phyloP scores from a whole-genome alignment of 2,888 invertebrate genomes.

The Drosophila histrio region DNA sequence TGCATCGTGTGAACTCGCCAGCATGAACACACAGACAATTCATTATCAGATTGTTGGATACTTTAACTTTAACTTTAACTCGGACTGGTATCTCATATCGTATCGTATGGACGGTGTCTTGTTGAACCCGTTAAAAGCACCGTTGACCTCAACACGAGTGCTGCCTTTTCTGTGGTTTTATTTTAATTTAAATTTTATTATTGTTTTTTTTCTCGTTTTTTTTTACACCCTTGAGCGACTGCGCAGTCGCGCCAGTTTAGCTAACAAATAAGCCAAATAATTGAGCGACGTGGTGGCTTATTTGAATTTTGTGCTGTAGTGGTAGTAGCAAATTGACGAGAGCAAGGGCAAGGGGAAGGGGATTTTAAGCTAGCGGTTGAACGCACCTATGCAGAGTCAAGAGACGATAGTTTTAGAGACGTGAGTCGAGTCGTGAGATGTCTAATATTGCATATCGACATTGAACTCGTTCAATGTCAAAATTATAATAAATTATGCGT shows the following conservation, averaged over 20 bases:
- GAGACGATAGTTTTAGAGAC: background rate
- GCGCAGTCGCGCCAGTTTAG: conserved; percentile 58
- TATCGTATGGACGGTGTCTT: conserved; percentile 3
- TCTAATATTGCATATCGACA: conserved; percentile 77
- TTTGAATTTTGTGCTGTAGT: conserved; percentile 52
- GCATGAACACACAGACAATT: conserved; percentile 10
- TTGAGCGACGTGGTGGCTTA: conserved; percentile 57
- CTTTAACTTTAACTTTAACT: background rate
- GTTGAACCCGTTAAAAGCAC: conserved; percentile 70
- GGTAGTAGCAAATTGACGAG: background rate
- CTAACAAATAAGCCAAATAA: conserved; percentile 75
- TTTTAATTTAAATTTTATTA: background rate
- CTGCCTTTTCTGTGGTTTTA: conserved; percentile 16
- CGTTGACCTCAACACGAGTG: conserved; percentile 71
- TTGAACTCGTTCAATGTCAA: conserved; percentile 82
- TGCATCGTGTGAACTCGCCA: conserved; percentile 57
- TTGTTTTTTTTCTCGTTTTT: conserved; percentile 13
- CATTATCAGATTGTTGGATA: conserved; percentile 12
- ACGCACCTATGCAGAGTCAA: conserved; percentile 47
- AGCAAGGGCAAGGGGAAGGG: background rate
- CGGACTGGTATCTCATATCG: background rate
- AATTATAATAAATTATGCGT: conserved; percentile 79
- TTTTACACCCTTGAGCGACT: conserved; percentile 68
- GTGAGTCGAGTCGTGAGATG: conserved; percentile 6
- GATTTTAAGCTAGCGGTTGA: conserved; percentile 32